phyloP scores from a whole-genome alignment of 2,888 invertebrate species.

The Sipunculus nudus region DNA sequence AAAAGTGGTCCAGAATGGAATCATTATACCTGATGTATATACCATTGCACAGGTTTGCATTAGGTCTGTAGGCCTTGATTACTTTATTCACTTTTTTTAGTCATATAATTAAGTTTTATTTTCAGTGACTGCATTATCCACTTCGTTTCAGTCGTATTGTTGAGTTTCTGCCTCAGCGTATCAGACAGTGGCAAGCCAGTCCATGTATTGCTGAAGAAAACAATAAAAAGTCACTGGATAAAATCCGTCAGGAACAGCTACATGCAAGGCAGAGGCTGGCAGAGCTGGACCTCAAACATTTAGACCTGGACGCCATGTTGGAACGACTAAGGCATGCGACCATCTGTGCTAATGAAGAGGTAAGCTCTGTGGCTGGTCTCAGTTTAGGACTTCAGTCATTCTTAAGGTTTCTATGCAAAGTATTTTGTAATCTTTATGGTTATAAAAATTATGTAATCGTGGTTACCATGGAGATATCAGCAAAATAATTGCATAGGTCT shows the following conservation, averaged over 20 bases:
- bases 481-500: too few relatives aligned
- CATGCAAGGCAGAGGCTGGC: slow-evolving; percentile 79
- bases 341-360: slow-evolving; percentile 50
- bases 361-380: slow-evolving; percentile 27
- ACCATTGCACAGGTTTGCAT: too few relatives aligned
- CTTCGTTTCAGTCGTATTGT: slow-evolving; percentile 65
- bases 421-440: too few relatives aligned
- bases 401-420: too few relatives aligned
- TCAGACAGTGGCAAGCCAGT: slow-evolving; percentile 92
- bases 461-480: too few relatives aligned
- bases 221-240: slow-evolving; percentile 72
- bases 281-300: slow-evolving; percentile 63
- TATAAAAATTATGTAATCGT: too few relatives aligned
- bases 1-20: too few relatives aligned
- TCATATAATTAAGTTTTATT: neutral
- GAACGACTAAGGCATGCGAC: slow-evolving; percentile 78
- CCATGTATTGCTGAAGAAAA: slow-evolving; percentile 87
- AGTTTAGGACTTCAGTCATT: too few relatives aligned
- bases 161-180: slow-evolving; percentile 84
- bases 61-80: too few relatives aligned
- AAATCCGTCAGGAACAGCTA: slow-evolving; percentile 81
- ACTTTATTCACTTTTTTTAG: neutral
- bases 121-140: neutral
- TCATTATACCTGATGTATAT: too few relatives aligned
- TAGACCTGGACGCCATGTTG: slow-evolving; percentile 81